A percentile compares a stretch with the other conserved stretches of the same genome.
phyloP scores from a whole-genome alignment of 1,140 invertebrate species.

The Tetramorium simillimum region DNA sequence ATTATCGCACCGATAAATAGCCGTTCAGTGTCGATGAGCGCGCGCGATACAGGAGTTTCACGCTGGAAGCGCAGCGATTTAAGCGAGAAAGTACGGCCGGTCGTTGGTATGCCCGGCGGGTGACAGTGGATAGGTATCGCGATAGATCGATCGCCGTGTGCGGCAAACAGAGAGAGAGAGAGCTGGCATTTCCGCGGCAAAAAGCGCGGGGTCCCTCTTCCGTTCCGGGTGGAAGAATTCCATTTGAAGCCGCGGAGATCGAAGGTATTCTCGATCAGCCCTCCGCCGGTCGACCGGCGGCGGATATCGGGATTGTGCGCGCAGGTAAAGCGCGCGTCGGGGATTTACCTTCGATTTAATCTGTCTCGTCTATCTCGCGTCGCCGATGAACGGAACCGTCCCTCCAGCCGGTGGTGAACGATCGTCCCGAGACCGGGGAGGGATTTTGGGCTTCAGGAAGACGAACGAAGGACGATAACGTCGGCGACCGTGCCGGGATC shows the following conservation, averaged over 20 bases:
- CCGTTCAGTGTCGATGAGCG: neutral
- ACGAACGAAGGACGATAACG: conserved; percentile 73
- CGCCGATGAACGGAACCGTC: conserved; percentile 62
- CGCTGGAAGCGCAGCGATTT: neutral
- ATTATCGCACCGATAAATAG: conserved; percentile 27
- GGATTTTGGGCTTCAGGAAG: conserved; percentile 65
- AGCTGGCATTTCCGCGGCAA: conserved; percentile 10
- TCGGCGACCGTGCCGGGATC: conserved; percentile 58
- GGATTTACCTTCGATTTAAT: conserved; percentile 71
- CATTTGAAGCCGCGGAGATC: conserved; percentile 48
- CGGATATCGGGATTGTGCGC: conserved; percentile 31
- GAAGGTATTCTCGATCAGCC: conserved; percentile 34
- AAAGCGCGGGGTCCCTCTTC: neutral
- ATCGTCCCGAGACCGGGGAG: neutral
- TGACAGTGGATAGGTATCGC: neutral
- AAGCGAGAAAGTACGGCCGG: conserved; percentile 1
- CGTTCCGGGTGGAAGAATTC: conserved; percentile 45
- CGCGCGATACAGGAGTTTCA: neutral
- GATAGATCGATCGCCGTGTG: conserved; percentile 31
- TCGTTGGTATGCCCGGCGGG: neutral
- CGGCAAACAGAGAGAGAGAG: neutral
- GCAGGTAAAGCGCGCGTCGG: conserved; percentile 41
- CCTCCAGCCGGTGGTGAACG: conserved; percentile 51
- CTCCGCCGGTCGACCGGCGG: neutral
- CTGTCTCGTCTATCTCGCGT: conserved; percentile 54